Conservation (phyloP, 2,113 vertebrate species). For the Sapajus apella region DNA sequence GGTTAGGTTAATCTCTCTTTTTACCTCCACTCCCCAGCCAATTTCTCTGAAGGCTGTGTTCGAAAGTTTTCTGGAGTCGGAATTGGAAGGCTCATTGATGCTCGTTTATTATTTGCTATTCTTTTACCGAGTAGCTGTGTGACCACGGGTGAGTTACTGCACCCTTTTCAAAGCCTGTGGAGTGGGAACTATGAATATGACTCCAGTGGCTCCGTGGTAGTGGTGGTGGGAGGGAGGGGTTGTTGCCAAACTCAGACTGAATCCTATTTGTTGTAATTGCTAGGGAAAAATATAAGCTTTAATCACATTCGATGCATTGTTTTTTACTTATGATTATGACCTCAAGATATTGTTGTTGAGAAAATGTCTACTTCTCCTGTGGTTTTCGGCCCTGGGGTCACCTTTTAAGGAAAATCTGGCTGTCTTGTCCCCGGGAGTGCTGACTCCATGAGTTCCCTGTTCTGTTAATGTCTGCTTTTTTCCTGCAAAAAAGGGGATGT, state of each 20-base stretch:
- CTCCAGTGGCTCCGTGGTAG: not conserved
- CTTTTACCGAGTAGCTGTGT: not conserved
- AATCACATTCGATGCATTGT: not conserved
- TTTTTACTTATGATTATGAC: not conserved
- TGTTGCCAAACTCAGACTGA: not conserved
- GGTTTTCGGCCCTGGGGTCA: not conserved
- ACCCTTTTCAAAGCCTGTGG: not conserved
- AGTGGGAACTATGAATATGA: too few relatives aligned
- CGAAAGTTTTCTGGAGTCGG: not conserved
- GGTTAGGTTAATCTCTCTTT: not conserved
- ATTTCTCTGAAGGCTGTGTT: not conserved
- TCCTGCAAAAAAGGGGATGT: too few relatives aligned
- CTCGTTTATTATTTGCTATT: not conserved
- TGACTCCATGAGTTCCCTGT: not conserved
- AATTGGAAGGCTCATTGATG: not conserved
- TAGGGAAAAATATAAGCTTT: not conserved
- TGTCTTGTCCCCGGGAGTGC: not conserved
- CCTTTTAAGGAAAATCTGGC: not conserved
- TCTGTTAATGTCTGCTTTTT: not conserved
- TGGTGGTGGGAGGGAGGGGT: not conserved
- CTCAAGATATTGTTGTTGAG: not conserved
- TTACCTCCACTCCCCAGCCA: not conserved
- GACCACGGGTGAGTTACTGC: not conserved
- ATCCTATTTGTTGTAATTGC: not conserved
- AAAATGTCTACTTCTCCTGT: not conserved